phyloP scores from a whole-genome alignment of 2,797 vertebrate species.

The Pelobates cultripes region DNA sequence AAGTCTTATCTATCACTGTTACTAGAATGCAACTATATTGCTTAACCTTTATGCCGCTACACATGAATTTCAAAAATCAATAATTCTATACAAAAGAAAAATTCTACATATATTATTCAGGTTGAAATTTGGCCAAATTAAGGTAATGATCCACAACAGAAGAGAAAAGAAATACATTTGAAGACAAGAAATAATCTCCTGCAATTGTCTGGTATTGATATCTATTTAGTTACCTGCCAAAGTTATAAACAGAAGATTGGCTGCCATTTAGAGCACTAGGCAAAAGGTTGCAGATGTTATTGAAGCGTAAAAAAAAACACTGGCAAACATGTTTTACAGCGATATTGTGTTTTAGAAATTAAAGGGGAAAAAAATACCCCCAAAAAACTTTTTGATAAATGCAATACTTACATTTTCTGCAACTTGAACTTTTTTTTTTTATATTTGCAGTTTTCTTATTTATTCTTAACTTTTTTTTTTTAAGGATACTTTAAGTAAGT shows the following conservation, averaged over 20 bases:
- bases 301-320: slow-evolving; percentile 23
- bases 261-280: slow-evolving; percentile 15
- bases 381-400: no score
- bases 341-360: no score
- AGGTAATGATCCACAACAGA: slow-evolving; percentile 45
- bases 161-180: slow-evolving; percentile 23
- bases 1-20: slow-evolving; percentile 32
- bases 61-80: slow-evolving; percentile 46
- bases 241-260: slow-evolving; percentile 40
- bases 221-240: slow-evolving; percentile 51
- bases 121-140: slow-evolving; percentile 51
- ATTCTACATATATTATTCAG: slow-evolving; percentile 54
- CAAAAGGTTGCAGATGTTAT: slow-evolving; percentile 37
- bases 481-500: no score
- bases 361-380: no score
- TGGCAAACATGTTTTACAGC: no score
- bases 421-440: no score
- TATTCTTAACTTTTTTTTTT: no score
- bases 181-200: slow-evolving; percentile 51
- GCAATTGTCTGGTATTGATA: slow-evolving; percentile 56
- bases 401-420: no score
- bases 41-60: slow-evolving; percentile 48
- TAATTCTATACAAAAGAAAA: slow-evolving; percentile 49
- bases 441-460: no score
- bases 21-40: slow-evolving; percentile 11